Base-by-base conservation (phyloP, 2,113 vertebrate genomes). In the Alosa alosa region DNA sequence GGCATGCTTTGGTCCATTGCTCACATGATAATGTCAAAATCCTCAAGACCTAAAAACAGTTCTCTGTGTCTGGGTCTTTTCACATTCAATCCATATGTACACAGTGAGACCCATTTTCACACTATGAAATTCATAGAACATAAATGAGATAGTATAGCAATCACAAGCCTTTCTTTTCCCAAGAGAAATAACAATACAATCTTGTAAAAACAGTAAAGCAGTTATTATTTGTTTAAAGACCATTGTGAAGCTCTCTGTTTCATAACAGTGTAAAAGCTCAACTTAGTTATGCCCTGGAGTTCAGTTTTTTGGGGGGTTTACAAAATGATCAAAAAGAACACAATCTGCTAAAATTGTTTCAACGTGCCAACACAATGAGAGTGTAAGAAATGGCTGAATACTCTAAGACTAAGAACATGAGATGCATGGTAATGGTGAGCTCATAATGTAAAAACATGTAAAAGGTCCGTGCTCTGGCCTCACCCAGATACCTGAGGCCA, bases 1-100 rank as follows among this genome's bases (percentile, higher is more conserved):
- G 60, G 83, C 20, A 85, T 57, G 50, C 68, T 87, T 87, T 87
- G 86, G 86, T 87, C 86, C 86, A 55, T 84, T 52, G 60, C 39
- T 87, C 31, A 60, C 72, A 39, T 41, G 13, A 78, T 78, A 3
- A 15, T 78, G 72, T 78, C 31, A 39, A 11, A 78, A 78, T 15
- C 36, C 13, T 39, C 72, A 78, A 39, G 25, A 78, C 39, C 72
- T 41, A 39, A 78, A 39, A 78, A 41, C 72, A 36, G 11, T 13
- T 78, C 25, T 39, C 13, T 15, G 31, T 15, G 31, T 31, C 2
- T 36, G 64, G 25, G 25, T 36, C 25, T 72, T 72, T 72, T 31
- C 31, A 72, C 64, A 72, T 72, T 72, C 10, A 31, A 11, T 25
- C 10, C 57, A 6, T n/a, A 64, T 64, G 57, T 72, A 8, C 64